These are phyloP conservation scores for Drosophila subsilvestris DNA, from an alignment of 2,888 invertebrate genomes.

Conservation along the genomic window DNA sequence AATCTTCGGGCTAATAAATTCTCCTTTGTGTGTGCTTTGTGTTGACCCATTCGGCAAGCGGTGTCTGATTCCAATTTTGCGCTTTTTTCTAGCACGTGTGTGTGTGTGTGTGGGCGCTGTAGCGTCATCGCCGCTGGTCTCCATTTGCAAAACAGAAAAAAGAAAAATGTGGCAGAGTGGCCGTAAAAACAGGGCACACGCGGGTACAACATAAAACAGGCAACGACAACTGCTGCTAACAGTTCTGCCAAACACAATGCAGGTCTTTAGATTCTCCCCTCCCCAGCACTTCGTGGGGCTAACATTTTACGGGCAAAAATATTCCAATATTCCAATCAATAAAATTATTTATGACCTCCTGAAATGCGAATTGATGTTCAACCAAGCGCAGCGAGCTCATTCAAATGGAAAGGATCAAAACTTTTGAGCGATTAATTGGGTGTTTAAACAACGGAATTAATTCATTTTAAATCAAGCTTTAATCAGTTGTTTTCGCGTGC, in stretches of 20 bases:
- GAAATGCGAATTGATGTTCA: constrained; percentile 4
- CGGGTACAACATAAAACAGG: constrained; percentile 15
- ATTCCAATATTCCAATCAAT: constrained; percentile 25
- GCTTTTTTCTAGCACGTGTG: constrained; percentile 1
- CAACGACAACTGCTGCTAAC: constrained; percentile 17
- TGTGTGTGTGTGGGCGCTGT: background rate
- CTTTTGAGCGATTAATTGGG: background rate
- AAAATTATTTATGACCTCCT: constrained; percentile 11
- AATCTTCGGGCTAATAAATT: constrained; percentile 24
- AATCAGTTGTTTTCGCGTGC: background rate
- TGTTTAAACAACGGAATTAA: background rate
- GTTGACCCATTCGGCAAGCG: constrained; percentile 14
- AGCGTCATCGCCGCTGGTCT: background rate
- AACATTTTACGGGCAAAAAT: background rate
- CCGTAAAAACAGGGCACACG: constrained; percentile 21
- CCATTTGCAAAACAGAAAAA: constrained; percentile 3
- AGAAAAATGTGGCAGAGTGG: constrained; percentile 4
- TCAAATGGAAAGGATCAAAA: background rate
- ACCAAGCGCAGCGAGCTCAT: background rate
- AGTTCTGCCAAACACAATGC: constrained; percentile 3
- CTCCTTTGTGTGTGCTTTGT: constrained; percentile 9
- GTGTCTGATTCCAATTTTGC: constrained; percentile 22
- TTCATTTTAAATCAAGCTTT: background rate
- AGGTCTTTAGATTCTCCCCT: background rate
- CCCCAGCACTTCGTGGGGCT: background rate